These are phyloP conservation scores for Leptodactylus fuscus DNA, from an alignment of 2,113 vertebrate genomes.

Conservation along the genomic window DNA sequence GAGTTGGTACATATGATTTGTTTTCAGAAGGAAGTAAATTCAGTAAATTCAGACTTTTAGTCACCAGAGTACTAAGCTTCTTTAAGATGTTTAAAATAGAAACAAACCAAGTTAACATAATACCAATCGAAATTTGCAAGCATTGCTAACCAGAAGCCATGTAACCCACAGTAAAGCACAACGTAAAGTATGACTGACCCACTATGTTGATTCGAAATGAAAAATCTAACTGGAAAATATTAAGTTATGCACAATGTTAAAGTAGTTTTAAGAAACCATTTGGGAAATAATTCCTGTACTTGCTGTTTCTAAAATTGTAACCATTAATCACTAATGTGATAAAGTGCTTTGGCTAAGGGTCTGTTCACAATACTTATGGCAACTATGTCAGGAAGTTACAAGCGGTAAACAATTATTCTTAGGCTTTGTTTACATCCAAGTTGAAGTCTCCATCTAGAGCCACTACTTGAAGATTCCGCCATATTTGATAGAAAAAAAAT, in stretches of 20 bases:
- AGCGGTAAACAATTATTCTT: too few species aligned
- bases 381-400: neutral
- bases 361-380: neutral
- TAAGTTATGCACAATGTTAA: neutral
- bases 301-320: neutral
- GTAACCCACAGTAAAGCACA: neutral
- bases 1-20: neutral
- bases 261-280: neutral
- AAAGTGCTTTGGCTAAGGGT: too few species aligned
- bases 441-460: too few species aligned
- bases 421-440: too few species aligned
- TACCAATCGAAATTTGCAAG: neutral
- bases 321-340: neutral
- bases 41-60: conserved; percentile 4
- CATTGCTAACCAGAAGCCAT: neutral
- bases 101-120: conserved; percentile 3
- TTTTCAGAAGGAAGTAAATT: conserved; percentile 29
- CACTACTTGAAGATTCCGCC: too few species aligned
- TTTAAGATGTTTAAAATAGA: neutral
- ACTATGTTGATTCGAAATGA: neutral
- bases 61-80: neutral
- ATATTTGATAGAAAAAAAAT: too few species aligned
- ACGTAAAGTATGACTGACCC: neutral
- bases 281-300: neutral
- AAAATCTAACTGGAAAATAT: neutral